Evolutionary conservation across 2,113 vertebrate species (phyloP).

Genomic region (Cynopterus brachyotis): DNA sequence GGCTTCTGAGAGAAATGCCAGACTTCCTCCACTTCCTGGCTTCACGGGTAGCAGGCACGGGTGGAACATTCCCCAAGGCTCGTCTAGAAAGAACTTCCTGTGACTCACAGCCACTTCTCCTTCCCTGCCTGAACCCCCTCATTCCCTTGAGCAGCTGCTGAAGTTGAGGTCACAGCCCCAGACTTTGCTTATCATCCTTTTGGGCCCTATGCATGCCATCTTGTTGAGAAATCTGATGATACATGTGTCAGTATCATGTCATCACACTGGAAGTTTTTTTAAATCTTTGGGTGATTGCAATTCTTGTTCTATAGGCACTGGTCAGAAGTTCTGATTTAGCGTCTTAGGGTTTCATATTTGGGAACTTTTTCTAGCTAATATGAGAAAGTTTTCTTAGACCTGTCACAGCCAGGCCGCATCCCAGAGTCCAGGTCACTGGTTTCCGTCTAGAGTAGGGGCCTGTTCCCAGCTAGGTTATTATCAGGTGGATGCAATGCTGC

Average conservation of each 20-base stretch:
- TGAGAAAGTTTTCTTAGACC: constrained; percentile 44
- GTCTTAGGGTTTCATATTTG: constrained; percentile 14
- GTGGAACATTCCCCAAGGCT: neutral
- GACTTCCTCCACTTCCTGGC: neutral
- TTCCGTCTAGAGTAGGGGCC: constrained; percentile 18
- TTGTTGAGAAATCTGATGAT: constrained; percentile 15
- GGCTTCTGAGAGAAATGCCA: neutral
- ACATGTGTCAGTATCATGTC: neutral
- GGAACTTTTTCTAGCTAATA: neutral
- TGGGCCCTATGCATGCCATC: neutral
- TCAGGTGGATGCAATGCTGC: neutral
- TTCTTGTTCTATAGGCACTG: neutral
- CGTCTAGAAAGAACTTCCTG: neutral
- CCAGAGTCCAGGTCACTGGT: neutral
- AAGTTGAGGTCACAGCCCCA: neutral
- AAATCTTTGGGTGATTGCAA: neutral
- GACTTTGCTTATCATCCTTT: neutral
- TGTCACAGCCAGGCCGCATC: neutral
- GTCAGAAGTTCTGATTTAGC: constrained; percentile 56
- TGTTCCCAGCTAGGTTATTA: neutral
- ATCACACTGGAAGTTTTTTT: constrained; percentile 38
- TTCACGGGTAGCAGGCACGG: neutral
- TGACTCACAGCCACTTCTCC: constrained; percentile 33
- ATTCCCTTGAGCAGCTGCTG: neutral
- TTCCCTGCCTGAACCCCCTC: neutral